Conservation (phyloP, 2,797 vertebrate genomes). For the Lepus townsendii region DNA sequence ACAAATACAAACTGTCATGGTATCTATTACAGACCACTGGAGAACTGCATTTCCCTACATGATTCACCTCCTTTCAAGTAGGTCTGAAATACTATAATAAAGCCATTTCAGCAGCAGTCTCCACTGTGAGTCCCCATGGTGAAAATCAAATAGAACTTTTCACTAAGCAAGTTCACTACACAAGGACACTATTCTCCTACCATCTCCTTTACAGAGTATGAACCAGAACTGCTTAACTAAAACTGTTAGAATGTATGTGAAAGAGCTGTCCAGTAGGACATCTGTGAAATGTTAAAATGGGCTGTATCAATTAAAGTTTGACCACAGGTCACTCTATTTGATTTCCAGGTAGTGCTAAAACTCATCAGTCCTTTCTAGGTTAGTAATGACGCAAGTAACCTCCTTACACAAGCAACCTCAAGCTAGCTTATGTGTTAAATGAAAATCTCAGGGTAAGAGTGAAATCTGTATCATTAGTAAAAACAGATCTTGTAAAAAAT, state of each 20-base stretch:
- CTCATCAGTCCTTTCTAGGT: conserved; percentile 71
- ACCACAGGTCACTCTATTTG: conserved; percentile 79
- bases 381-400: conserved; percentile 40
- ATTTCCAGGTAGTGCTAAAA: conserved; percentile 79
- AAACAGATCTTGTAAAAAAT: conserved; percentile 84
- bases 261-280: conserved; percentile 73
- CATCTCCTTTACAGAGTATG: background rate
- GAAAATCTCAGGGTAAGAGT: conserved; percentile 77
- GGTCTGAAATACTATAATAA: background rate
- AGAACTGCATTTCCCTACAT: background rate
- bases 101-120: background rate
- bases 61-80: background rate
- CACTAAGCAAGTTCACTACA: conserved; percentile 60
- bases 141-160: conserved; percentile 71
- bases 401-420: conserved; percentile 60
- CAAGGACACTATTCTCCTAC: background rate
- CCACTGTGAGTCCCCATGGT: background rate
- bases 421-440: conserved; percentile 73
- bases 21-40: background rate
- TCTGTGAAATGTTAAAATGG: conserved; percentile 84
- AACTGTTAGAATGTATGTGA: conserved; percentile 70
- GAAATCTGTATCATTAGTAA: conserved; percentile 81
- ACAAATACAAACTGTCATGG: background rate
- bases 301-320: conserved; percentile 79
- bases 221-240: conserved; percentile 78